Evolutionary conservation across 2,113 vertebrate species (phyloP), one percentile per base, ranked within the genome.

Genomic region (Hippocampus comes): DNA sequence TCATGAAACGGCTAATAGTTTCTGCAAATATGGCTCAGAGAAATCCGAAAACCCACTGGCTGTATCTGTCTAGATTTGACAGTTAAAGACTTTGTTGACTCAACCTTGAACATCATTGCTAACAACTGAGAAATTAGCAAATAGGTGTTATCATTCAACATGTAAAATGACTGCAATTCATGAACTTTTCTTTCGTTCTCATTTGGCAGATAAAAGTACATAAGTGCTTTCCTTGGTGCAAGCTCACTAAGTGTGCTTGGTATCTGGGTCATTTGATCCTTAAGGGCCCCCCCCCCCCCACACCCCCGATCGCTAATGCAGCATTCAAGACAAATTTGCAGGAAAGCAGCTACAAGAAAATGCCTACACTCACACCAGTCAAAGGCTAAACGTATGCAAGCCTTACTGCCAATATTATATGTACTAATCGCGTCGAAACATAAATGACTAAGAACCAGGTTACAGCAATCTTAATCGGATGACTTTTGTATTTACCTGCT

Each of bases 261-360:
- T 72, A 86, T 87, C 68, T 86, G 74, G 74, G 88, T 84, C 83
- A 82, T 77, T 72, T 75, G 72, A 74, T 84, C 83, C 78, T 80
- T 64, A 8, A 76, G 78, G 86, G 83, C 75, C 68, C 77, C 48
- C 77, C 70, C 73, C 67, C 61, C 75, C 67, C 77, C 48, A n/a
- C n/a, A n/a, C n/a, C 77, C 69, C 77, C 69, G 55, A 87, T 86
- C 86, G 90, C 87, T 82, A 83, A 82, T 83, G 75, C 30, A 57
- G 74, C 61, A 9, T 63, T 63, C 61, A 63, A 63, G 61, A 78
- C 81, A 71, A 38, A 67, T 73, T 65, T 68, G 73, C 71, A 72
- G 64, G 1, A 20, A 30, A 61, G 59, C 18, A 30, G 12, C 27
- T 34, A 38, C 25, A 17, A 61, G 59, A 27, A 51, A 51, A 51